Conservation (phyloP, 1,140 invertebrate species). For the Fopius arisanus region DNA sequence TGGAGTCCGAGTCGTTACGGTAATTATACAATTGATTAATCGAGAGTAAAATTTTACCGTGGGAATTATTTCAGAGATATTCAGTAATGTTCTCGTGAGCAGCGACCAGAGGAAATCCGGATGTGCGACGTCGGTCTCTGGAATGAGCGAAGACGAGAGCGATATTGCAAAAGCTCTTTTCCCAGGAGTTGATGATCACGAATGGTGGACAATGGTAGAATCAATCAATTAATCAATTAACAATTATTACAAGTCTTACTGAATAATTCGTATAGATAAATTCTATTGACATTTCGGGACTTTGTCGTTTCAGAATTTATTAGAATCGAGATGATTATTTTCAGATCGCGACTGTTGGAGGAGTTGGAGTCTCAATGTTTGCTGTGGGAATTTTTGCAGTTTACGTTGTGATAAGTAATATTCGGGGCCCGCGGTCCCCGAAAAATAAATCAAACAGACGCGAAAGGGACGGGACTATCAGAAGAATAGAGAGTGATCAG, state of each 20-base stretch:
- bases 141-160: slow-evolving; percentile 36
- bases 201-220: slow-evolving; percentile 60
- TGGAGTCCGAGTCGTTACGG: slow-evolving; percentile 36
- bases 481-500: slow-evolving; percentile 51
- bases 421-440: slow-evolving; percentile 44
- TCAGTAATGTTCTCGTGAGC: slow-evolving; percentile 43
- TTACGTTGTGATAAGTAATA: slow-evolving; percentile 56
- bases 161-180: slow-evolving; percentile 44
- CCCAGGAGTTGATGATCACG: slow-evolving; percentile 50
- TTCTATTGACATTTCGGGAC: too few species aligned
- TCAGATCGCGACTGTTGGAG: slow-evolving; percentile 55
- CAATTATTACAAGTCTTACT: not conserved
- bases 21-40: slow-evolving; percentile 27
- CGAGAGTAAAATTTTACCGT: slow-evolving; percentile 4
- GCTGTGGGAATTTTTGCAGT: slow-evolving; percentile 55
- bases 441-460: slow-evolving; percentile 40
- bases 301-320: too few species aligned
- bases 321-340: too few species aligned
- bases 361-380: slow-evolving; percentile 58
- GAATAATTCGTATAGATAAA: too few species aligned
- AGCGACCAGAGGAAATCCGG: slow-evolving; percentile 42
- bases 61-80: slow-evolving; percentile 35
- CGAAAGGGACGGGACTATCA: slow-evolving; percentile 46
- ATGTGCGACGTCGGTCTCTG: slow-evolving; percentile 43
- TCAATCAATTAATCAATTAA: not conserved